Conservation (phyloP, 2,888 invertebrate genomes). For the Strigamia maritima region DNA sequence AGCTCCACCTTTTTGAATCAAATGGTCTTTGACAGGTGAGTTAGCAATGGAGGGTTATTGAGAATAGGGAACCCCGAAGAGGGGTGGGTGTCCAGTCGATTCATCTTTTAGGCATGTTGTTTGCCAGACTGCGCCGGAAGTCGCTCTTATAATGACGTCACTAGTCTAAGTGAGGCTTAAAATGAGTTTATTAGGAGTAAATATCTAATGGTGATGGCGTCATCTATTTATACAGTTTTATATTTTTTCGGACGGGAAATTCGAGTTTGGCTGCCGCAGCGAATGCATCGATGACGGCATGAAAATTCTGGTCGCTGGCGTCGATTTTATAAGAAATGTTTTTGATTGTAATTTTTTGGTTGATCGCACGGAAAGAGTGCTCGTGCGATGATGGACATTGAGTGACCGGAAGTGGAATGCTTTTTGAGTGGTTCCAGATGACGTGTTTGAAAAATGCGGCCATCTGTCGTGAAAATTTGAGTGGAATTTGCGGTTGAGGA, state of each 20-base stretch:
- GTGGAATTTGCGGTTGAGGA: neutral
- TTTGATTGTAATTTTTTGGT: neutral
- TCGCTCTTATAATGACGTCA: neutral
- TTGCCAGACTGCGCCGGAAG: neutral
- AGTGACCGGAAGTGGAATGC: neutral
- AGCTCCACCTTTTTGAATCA: neutral
- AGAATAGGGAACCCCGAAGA: neutral
- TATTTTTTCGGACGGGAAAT: no score
- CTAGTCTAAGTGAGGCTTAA: neutral
- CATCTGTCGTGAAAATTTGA: slow-evolving; percentile 1
- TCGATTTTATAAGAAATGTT: no score
- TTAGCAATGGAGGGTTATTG: neutral
- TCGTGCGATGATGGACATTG: neutral
- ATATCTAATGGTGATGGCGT: no score
- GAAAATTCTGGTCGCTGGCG: no score
- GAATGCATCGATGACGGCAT: no score
- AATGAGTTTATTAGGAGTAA: no score
- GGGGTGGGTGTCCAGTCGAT: neutral
- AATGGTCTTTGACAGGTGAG: neutral
- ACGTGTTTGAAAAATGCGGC: neutral
- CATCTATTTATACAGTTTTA: no score
- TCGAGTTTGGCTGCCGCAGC: no score
- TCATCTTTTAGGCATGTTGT: neutral
- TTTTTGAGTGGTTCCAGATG: neutral
- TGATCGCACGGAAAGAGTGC: no score